Evolutionary conservation across 2,797 vertebrate species (phyloP).

Genomic region (Micromesistius poutassou): DNA sequence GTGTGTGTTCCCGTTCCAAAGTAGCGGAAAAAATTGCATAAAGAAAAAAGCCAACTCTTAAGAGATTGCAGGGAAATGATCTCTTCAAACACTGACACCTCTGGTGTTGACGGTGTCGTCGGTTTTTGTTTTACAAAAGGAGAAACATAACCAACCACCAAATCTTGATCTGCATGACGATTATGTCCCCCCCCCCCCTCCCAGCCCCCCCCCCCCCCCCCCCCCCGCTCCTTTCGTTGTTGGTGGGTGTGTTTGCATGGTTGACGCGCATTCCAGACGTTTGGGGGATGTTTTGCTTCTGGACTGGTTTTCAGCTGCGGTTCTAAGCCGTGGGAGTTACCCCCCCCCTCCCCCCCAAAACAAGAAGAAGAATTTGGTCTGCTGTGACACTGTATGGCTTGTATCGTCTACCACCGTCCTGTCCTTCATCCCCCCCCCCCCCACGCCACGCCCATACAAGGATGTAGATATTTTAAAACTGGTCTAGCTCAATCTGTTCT

Average conservation of each 20-base stretch:
- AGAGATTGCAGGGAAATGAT: constrained; percentile 48
- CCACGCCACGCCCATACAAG: constrained; percentile 49
- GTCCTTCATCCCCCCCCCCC: constrained; percentile 31
- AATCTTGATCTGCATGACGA: constrained; percentile 61
- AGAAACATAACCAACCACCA: constrained; percentile 54
- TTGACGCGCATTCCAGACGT: constrained; percentile 55
- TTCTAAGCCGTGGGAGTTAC: not conserved
- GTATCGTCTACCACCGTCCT: constrained; percentile 20
- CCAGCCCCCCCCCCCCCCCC: too few species aligned
- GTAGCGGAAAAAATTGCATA: too few species aligned
- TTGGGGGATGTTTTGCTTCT: constrained; percentile 25
- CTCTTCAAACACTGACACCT: constrained; percentile 41
- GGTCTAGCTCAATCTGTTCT: constrained; percentile 45
- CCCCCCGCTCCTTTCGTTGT: not conserved
- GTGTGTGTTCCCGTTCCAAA: not conserved
- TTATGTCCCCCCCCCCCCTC: constrained; percentile 39
- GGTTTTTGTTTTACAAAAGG: constrained; percentile 47
- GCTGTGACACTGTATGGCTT: constrained; percentile 34
- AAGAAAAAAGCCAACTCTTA: constrained; percentile 12
- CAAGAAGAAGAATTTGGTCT: constrained; percentile 20
- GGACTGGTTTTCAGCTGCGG: constrained; percentile 6
- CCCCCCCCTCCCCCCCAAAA: constrained; percentile 13
- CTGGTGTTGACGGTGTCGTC: not conserved
- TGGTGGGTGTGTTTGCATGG: constrained; percentile 55
- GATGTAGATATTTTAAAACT: constrained; percentile 71